Evolutionary conservation across 2,113 vertebrate species (phyloP), one percentile per base, ranked within the genome.

Genomic region (Callospermophilus lateralis): DNA sequence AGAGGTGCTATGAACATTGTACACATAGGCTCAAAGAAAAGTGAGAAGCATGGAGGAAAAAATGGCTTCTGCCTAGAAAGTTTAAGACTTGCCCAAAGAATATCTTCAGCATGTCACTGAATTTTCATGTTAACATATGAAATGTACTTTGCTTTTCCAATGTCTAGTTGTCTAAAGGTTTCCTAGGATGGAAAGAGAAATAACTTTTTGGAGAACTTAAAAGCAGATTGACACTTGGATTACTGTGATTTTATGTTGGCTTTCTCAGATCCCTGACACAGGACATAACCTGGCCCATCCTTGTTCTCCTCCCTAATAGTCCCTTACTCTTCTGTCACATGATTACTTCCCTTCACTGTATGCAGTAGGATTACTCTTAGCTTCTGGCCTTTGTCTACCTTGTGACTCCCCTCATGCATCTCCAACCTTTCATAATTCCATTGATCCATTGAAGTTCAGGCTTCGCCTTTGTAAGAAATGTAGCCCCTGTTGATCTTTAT

Each of bases 361-460:
- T 67, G 22, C 6, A 32, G 1, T 3, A 79, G 10, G 51, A 13
- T 55, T 61, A 37, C 15, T 86, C 32, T 55, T 87, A 45, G 30
- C 16, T 80, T 58, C 26, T 55, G 34, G 37, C 39, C 39, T 55
- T 67, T 84, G 39, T 67, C 80, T 19, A 22, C 39, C 32, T 34
- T 61, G 10, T 15, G 16, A 2, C 67, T 73, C 6, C 17, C 15
- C 6, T 42, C 3, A 4, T 16, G 34, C 77, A 16, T 80, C 67
- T 96, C 32, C 32, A 65, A 4, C 72, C 81, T 90, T 13, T 92
- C 72, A 84, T 87, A 88, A 51, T 96, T 89, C 67, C 90, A 4
- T n/a, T 45, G 26, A 84, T 61, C 39, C 42, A 53, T 65, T 76
- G 89, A 80, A 81, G 39, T 61, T 28, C 13, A 42, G 30, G 34